Base-by-base conservation (phyloP, 2,888 invertebrate species). In the Leptothorax acervorum region DNA sequence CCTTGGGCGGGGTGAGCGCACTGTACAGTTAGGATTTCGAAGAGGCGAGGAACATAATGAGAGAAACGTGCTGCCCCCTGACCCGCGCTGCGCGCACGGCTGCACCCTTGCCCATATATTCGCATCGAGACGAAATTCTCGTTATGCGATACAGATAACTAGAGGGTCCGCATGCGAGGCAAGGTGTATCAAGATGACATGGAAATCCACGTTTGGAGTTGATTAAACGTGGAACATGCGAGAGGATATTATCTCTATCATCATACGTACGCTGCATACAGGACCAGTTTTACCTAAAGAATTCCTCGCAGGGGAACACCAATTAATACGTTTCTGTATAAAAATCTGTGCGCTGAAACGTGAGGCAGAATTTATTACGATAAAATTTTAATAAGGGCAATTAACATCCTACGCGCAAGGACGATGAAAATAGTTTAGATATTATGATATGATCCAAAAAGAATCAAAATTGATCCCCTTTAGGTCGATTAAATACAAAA, bases 11-110 rank as follows among this genome's bases (percentile, higher is more conserved):
- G 93, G 92, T 92, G 92, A 91, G 88, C 89, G 90, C 89, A 90
- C 89, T 93, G 92, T 93, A 93, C 93, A 93, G 93, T 93, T 93
- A 93, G 93, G 89, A 92, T 92, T 91, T 91, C 92, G 90, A 91
- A 85, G 88, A 91, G 88, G 85, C 88, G 91, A 89, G 83, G 88
- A 90, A 90, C 91, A 91, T 93, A 93, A 93, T 93, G 93, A 93
- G 93, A 91, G 92, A 92, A 92, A 93, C 93, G 93, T 93, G 93
- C 91, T 93, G 92, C 91, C 93, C 93, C 91, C 88, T 93, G 92
- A 92, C 92, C 93, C 89, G 86, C 86, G 88, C 90, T 86, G 84
- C 83, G 85, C 87, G 45, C 85, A 83, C 53, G 78, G 63, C 75
- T 73, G 62, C 81, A 65, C 74, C 79, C 83, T 75, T 63, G 73